These are phyloP conservation scores for Megaustenia siamemsis DNA, from an alignment of 2,888 invertebrate species.

Conservation along the genomic window DNA sequence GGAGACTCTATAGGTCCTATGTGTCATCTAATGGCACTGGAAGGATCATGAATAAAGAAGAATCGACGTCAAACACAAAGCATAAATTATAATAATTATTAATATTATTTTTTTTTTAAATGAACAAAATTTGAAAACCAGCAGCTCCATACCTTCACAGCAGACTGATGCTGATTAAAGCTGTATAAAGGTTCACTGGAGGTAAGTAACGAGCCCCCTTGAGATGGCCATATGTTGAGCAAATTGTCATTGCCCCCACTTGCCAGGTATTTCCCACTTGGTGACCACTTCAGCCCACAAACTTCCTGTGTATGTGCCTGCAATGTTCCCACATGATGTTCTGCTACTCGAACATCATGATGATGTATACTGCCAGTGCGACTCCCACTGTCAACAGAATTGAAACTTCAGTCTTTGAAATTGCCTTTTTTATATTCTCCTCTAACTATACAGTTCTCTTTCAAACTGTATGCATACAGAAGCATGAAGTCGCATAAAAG, in stretches of 20 bases:
- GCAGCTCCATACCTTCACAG: constrained; percentile 78
- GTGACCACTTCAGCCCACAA: constrained; percentile 97
- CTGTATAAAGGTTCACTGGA: constrained; percentile 82
- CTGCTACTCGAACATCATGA: constrained; percentile 94
- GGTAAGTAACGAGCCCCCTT: constrained; percentile 68
- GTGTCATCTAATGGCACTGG: too few relatives aligned
- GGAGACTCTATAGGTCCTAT: too few relatives aligned
- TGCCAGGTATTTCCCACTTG: constrained; percentile 94
- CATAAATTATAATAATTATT: too few relatives aligned
- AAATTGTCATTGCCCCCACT: constrained; percentile 98
- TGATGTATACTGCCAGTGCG: constrained; percentile 94
- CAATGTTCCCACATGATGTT: constrained; percentile 88
- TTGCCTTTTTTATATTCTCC: too few relatives aligned
- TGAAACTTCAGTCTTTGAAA: neutral
- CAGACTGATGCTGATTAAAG: constrained; percentile 80
- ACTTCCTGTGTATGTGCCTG: constrained; percentile 86
- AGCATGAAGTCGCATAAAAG: too few relatives aligned
- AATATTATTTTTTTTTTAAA: too few relatives aligned
- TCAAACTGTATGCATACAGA: too few relatives aligned
- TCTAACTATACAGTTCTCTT: too few relatives aligned
- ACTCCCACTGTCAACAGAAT: constrained; percentile 84
- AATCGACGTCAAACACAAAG: too few relatives aligned
- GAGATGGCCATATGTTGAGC: constrained; percentile 90
- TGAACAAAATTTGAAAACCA: neutral
- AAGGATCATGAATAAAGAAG: too few relatives aligned